These are phyloP conservation scores for Passer domesticus DNA, from an alignment of 2,113 vertebrate genomes.

Conservation along the genomic window DNA sequence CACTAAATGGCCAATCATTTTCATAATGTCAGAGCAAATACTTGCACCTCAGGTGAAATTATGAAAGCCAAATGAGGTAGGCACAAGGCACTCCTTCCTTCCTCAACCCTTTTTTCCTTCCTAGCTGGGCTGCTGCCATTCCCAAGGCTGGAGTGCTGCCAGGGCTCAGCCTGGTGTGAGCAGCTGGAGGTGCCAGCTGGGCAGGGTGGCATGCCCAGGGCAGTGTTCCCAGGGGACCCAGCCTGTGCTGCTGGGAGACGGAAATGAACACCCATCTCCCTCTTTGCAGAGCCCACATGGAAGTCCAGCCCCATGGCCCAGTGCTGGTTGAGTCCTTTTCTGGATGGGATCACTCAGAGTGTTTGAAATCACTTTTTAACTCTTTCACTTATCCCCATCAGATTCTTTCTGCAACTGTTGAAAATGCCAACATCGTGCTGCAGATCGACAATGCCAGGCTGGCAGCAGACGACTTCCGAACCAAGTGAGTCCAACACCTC, in stretches of 20 bases:
- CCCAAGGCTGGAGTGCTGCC: background rate
- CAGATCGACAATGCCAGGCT: slow-evolving; percentile 68
- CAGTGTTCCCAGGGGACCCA: rapidly evolving
- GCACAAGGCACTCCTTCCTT: background rate
- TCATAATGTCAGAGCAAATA: slow-evolving; percentile 26
- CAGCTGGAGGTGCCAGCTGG: background rate
- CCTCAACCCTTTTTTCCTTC: background rate
- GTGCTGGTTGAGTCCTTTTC: background rate
- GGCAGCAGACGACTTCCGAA: slow-evolving; percentile 65
- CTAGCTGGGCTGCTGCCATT: background rate
- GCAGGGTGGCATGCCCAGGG: background rate
- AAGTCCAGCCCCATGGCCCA: background rate
- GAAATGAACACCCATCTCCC: rapidly evolving
- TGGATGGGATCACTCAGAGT: background rate
- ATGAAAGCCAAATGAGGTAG: background rate
- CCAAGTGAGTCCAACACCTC: slow-evolving; percentile 22
- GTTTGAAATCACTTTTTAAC: background rate
- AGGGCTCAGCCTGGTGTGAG: background rate
- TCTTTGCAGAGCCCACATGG: background rate
- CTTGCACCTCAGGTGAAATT: slow-evolving; percentile 37
- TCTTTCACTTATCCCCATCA: background rate
- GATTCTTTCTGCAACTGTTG: slow-evolving; percentile 58
- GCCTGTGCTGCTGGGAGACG: background rate
- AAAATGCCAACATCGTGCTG: slow-evolving; percentile 58
- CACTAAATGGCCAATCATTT: slow-evolving; percentile 12